phyloP scores from a whole-genome alignment of 1,140 invertebrate species.

The Papilio aristodemus region DNA sequence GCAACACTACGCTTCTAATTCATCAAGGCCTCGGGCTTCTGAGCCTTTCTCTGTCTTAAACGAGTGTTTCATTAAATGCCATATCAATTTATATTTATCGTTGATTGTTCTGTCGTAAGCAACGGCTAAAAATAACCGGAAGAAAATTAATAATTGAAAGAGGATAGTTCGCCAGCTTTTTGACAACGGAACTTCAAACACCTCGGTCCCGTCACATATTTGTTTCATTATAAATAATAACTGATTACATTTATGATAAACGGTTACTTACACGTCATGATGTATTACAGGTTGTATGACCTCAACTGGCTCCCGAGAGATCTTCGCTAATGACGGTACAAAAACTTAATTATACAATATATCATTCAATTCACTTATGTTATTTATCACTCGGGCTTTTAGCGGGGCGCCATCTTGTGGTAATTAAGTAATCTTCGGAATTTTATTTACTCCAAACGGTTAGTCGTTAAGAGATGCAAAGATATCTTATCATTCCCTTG shows the following conservation, averaged over 20 bases:
- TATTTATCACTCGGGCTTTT: slow-evolving; percentile 27
- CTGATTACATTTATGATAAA: neutral
- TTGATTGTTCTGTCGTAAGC: neutral
- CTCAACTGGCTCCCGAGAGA: neutral
- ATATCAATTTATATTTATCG: neutral
- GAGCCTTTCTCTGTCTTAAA: neutral
- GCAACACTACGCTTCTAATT: neutral
- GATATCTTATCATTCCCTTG: neutral
- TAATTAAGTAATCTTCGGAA: slow-evolving; percentile 14
- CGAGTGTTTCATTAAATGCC: neutral
- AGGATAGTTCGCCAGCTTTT: no score
- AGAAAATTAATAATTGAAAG: no score
- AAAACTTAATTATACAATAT: slow-evolving; percentile 16
- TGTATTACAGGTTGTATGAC: neutral
- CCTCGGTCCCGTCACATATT: neutral
- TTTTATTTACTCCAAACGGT: slow-evolving; percentile 2
- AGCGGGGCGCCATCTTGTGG: slow-evolving; percentile 7
- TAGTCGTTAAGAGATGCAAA: neutral
- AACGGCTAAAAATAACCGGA: neutral
- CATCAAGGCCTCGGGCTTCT: slow-evolving; percentile 3
- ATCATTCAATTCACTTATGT: slow-evolving; percentile 15
- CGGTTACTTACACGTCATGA: neutral
- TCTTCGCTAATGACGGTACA: neutral
- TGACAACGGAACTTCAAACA: no score
- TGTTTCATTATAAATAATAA: neutral